Evolutionary conservation across 2,113 vertebrate species (phyloP).

Genomic region (Choloepus hoffmanni): DNA sequence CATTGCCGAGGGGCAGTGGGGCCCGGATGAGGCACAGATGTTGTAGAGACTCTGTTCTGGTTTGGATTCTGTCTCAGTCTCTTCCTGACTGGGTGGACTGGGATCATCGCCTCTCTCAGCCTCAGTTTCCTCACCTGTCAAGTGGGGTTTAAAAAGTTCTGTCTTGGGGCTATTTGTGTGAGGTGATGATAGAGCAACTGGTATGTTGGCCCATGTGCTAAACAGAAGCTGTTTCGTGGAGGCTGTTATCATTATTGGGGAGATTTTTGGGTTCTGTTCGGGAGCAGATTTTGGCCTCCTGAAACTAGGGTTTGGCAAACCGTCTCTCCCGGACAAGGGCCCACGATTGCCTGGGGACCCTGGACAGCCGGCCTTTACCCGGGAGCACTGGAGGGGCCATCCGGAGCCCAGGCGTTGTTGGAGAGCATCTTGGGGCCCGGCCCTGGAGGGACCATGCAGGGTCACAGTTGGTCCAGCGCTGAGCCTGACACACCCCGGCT

Average conservation of each 20-base stretch:
- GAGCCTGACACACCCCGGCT: rapidly evolving
- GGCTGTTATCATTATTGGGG: rapidly evolving
- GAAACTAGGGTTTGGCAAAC: neutral
- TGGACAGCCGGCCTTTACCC: neutral
- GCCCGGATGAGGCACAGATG: no score
- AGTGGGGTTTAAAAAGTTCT: neutral
- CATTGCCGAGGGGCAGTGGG: no score
- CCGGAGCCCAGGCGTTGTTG: rapidly evolving
- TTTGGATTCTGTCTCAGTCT: neutral
- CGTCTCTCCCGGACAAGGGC: neutral
- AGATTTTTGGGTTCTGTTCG: rapidly evolving
- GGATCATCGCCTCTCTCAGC: neutral
- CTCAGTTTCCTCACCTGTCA: neutral
- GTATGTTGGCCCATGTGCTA: rapidly evolving
- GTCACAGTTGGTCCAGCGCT: rapidly evolving
- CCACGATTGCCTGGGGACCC: rapidly evolving
- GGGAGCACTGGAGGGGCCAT: rapidly evolving
- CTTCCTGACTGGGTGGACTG: neutral
- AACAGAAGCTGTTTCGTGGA: rapidly evolving
- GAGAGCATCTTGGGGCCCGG: rapidly evolving
- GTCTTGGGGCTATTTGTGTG: neutral
- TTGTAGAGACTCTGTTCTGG: neutral
- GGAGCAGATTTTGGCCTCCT: neutral
- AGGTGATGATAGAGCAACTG: neutral
- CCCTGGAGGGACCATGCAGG: rapidly evolving